A percentile compares a stretch with the other conserved stretches of the same genome.
Conservation (phyloP, 64 coral and sea anemone species). For the Montipora efflorescens region DNA sequence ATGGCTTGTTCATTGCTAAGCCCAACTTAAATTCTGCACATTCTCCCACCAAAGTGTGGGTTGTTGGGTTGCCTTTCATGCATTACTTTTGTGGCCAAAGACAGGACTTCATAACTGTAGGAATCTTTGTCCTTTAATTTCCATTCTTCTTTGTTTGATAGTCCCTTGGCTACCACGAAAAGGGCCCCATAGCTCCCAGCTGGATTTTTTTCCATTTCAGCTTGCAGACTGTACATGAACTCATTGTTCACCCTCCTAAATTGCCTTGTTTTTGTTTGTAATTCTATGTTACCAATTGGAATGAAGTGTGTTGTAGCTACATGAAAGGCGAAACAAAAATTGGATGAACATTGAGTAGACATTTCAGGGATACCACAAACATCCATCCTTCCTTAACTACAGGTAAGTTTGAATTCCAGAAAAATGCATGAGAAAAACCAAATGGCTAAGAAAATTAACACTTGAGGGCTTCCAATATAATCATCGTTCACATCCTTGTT, state of each 20-base stretch:
- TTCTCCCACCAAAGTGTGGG: not conserved
- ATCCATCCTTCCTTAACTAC: not conserved
- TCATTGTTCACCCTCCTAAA: not conserved
- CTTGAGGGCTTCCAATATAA: no score
- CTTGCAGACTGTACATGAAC: no score
- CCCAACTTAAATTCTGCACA: not conserved
- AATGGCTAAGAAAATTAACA: no score
- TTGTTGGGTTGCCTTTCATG: not conserved
- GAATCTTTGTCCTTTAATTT: not conserved
- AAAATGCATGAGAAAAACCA: no score
- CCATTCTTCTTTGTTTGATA: not conserved
- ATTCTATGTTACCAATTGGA: not conserved
- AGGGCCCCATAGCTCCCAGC: no score
- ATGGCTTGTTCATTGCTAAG: no score
- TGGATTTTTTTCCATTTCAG: no score
- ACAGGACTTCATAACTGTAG: not conserved
- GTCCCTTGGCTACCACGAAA: not conserved
- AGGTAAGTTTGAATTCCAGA: no score
- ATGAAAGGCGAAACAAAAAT: not conserved
- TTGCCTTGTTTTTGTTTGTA: not conserved
- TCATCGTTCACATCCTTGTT: no score
- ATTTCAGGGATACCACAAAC: not conserved
- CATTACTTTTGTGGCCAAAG: not conserved
- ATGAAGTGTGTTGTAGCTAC: not conserved
- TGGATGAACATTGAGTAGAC: not conserved